A percentile compares a stretch with the other conserved stretches of the same genome.
Evolutionary conservation across 30 jellyfish, hydroid and myxozoan species (phyloP).

Genomic region (Hydractinia echinata): DNA sequence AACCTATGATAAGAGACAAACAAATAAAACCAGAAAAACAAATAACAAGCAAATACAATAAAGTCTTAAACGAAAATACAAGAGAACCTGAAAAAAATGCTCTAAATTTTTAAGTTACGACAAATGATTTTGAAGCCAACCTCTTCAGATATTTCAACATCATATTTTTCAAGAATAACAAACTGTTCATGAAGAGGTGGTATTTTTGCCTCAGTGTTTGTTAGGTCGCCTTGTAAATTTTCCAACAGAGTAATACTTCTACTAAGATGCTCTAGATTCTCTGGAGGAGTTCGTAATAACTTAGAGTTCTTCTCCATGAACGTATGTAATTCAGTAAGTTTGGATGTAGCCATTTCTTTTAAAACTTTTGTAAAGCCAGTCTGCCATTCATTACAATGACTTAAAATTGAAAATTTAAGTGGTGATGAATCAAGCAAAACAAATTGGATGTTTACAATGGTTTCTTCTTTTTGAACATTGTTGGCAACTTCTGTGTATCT

Average conservation of each 20-base stretch:
- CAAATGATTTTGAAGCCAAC: conserved; percentile 21
- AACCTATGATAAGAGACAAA: conserved; percentile 36
- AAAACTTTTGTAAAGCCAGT: conserved; percentile 88
- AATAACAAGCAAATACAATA: background rate
- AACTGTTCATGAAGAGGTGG: conserved; percentile 95
- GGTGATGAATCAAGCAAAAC: conserved; percentile 92
- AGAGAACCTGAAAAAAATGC: too few species aligned
- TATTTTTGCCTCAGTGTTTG: conserved; percentile 64
- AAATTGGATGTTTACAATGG: conserved; percentile 68
- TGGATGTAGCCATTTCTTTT: conserved; percentile 82
- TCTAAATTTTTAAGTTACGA: too few species aligned
- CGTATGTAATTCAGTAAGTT: conserved; percentile 65
- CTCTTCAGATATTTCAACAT: conserved; percentile 85
- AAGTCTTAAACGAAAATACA: too few species aligned
- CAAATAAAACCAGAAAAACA: background rate
- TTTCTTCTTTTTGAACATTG: conserved; percentile 92
- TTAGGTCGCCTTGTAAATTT: conserved; percentile 53
- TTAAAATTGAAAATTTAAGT: conserved; percentile 70
- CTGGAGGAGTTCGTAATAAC: conserved; percentile 72
- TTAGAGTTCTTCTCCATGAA: conserved; percentile 61
- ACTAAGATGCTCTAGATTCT: conserved; percentile 76
- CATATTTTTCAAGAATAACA: conserved; percentile 80
- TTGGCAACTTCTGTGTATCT: conserved; percentile 95
- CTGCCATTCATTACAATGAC: conserved; percentile 97
- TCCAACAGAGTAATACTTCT: conserved; percentile 69